Conservation (phyloP, 1,140 invertebrate species). For the Caenorhabditis tropicalis region DNA sequence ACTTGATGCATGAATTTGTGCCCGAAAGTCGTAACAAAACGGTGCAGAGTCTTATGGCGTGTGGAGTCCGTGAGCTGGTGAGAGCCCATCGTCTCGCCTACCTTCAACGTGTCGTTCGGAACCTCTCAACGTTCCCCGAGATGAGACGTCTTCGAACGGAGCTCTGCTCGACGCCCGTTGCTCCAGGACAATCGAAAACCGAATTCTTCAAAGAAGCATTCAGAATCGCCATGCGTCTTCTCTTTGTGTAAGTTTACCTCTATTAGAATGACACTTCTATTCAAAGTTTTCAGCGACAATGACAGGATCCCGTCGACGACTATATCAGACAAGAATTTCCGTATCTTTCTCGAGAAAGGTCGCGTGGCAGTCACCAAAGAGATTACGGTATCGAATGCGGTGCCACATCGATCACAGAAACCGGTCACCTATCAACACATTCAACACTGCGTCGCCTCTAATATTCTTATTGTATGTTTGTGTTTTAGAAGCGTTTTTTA, state of each 20-base stretch:
- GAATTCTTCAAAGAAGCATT: constrained; percentile 61
- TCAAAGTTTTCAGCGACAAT: constrained; percentile 52
- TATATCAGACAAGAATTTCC: constrained; percentile 55
- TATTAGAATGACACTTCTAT: neutral
- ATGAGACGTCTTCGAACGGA: neutral
- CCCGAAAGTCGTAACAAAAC: constrained; percentile 60
- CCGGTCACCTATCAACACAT: constrained; percentile 43
- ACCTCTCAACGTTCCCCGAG: constrained; percentile 56
- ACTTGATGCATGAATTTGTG: constrained; percentile 70
- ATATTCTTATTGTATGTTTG: constrained; percentile 57
- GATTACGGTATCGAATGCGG: constrained; percentile 6
- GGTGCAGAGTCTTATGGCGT: constrained; percentile 66
- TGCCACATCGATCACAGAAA: constrained; percentile 51
- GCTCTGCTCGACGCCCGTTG: constrained; percentile 5
- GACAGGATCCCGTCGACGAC: constrained; percentile 41
- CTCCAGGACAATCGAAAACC: constrained; percentile 47
- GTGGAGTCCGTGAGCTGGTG: constrained; percentile 66
- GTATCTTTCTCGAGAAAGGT: constrained; percentile 48
- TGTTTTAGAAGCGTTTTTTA: neutral
- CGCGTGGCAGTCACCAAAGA: constrained; percentile 43
- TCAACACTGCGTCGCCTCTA: constrained; percentile 59
- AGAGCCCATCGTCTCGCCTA: constrained; percentile 63
- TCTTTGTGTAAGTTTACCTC: constrained; percentile 55
- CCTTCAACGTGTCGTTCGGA: constrained; percentile 68
- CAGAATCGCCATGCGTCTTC: constrained; percentile 50